Percentiles rank a stretch among this genome's conserved stretches.
Conservation (phyloP, 2,888 invertebrate genomes). For the Callyntrura sp. region DNA sequence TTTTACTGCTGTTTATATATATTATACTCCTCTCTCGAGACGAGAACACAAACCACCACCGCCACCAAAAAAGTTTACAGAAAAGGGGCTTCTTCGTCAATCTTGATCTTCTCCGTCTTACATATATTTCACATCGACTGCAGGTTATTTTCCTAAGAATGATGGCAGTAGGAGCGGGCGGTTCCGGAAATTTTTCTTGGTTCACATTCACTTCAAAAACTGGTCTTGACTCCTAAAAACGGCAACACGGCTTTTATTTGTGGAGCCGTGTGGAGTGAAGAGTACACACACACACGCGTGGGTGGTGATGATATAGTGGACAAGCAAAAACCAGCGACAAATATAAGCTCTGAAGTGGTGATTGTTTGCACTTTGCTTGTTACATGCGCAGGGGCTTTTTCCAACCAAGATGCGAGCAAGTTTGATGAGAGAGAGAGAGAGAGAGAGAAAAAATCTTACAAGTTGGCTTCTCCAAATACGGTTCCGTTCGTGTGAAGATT, state of each 20-base stretch:
- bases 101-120: slow-evolving; percentile 24
- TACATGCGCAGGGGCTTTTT: not conserved
- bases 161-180: slow-evolving; percentile 63
- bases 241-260: slow-evolving; percentile 49
- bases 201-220: slow-evolving; percentile 65
- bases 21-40: not conserved
- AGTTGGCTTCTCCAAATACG: slow-evolving; percentile 69
- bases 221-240: slow-evolving; percentile 62
- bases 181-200: slow-evolving; percentile 70
- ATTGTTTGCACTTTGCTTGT: slow-evolving; percentile 59
- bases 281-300: slow-evolving; percentile 23
- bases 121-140: not conserved
- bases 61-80: slow-evolving; percentile 22
- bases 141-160: slow-evolving; percentile 24
- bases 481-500: slow-evolving; percentile 58
- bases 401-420: not conserved
- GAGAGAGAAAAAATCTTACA: slow-evolving; percentile 19
- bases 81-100: not conserved
- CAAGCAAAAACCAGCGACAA: slow-evolving; percentile 48
- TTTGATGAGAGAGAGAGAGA: slow-evolving; percentile 1
- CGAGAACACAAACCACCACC: slow-evolving; percentile 16
- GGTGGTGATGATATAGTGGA: slow-evolving; percentile 62
- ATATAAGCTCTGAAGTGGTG: slow-evolving; percentile 44
- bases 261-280: slow-evolving; percentile 34
- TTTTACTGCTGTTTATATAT: not conserved